Percentiles rank a stretch among this genome's conserved stretches.
Conservation (phyloP, 2,113 vertebrate species). For the Chitala chitala region DNA sequence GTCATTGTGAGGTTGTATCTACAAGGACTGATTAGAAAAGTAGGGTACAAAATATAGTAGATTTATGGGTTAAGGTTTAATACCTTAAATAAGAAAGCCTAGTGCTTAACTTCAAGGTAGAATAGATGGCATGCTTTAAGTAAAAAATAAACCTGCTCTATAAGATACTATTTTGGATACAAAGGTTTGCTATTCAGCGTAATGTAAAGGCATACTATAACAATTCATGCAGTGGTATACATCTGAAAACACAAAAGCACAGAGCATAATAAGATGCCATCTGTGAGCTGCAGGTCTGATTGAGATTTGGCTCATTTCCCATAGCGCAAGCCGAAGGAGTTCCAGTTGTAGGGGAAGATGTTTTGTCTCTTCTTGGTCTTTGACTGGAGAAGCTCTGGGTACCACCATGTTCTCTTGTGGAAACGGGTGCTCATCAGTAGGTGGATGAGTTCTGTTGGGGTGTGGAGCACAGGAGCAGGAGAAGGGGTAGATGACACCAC, state of each 20-base stretch:
- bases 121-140: no score
- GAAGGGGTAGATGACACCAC: not conserved
- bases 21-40: no score
- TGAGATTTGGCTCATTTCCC: slow-evolving; percentile 46
- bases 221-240: not conserved
- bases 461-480: not conserved
- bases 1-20: no score
- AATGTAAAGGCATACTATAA: not conserved
- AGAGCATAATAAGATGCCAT: not conserved
- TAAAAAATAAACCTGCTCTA: no score
- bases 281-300: not conserved
- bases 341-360: slow-evolving; percentile 62
- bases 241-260: not conserved
- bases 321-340: slow-evolving; percentile 67
- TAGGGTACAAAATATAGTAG: no score
- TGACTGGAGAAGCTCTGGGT: slow-evolving; percentile 15
- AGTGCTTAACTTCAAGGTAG: no score
- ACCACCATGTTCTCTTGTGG: slow-evolving; percentile 23
- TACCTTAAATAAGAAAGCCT: no score
- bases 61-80: no score
- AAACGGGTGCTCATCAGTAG: slow-evolving; percentile 24
- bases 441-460: slow-evolving; percentile 7
- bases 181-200: not conserved
- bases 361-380: slow-evolving; percentile 50
- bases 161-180: not conserved